Evolutionary conservation across 1,140 invertebrate genomes (phyloP).

Genomic region (Cotesia glomerata): DNA sequence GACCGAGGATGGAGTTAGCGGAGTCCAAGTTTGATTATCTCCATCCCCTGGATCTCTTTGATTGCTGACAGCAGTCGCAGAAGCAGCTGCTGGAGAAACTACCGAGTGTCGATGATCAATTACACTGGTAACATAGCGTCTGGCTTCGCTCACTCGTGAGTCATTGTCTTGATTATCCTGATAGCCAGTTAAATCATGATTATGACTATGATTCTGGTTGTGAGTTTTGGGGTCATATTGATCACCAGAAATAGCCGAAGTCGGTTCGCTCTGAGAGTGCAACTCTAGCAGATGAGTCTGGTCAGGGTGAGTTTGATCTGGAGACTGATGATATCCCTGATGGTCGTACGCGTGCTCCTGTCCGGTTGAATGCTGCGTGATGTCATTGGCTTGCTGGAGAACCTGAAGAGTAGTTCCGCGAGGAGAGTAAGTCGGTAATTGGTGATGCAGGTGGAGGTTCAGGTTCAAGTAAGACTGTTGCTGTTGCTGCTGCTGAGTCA

Average conservation of each 20-base stretch:
- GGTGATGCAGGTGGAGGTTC: constrained; percentile 60
- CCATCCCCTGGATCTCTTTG: constrained; percentile 36
- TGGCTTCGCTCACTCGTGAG: constrained; percentile 39
- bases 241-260: constrained; percentile 43
- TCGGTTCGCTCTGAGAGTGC: constrained; percentile 39
- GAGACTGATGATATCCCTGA: constrained; percentile 41
- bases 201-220: constrained; percentile 46
- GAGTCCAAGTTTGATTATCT: constrained; percentile 52
- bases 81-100: no score
- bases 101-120: constrained; percentile 46
- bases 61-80: constrained; percentile 30
- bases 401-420: constrained; percentile 28
- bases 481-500: constrained; percentile 49
- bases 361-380: neutral
- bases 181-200: constrained; percentile 43
- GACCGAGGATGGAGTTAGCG: constrained; percentile 53
- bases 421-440: constrained; percentile 47
- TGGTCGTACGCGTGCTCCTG: constrained; percentile 32
- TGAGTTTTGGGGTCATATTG: constrained; percentile 40
- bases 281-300: constrained; percentile 32
- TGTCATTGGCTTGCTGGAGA: constrained; percentile 31
- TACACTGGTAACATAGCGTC: constrained; percentile 47
- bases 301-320: constrained; percentile 21
- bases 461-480: constrained; percentile 58
- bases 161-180: constrained; percentile 45